Evolutionary conservation across 1,140 invertebrate species (phyloP).

Genomic region (Physella acuta): DNA sequence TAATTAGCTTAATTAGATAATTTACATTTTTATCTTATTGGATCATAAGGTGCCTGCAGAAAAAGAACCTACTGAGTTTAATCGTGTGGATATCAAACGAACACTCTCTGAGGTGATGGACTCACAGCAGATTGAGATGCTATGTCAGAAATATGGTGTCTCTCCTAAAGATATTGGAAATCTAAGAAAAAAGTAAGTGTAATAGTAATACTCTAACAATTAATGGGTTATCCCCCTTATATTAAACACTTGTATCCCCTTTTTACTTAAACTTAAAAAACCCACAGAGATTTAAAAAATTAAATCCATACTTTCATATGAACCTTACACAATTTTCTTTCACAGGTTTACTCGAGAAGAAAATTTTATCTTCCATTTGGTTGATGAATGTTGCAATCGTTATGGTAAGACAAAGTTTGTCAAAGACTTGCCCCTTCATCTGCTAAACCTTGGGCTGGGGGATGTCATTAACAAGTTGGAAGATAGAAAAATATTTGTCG

Average conservation of each 20-base stretch:
- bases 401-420: conserved; percentile 13
- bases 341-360: conserved; percentile 4
- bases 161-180: conserved; percentile 19
- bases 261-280: too few relatives aligned
- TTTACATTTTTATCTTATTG: not conserved
- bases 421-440: not conserved
- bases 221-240: too few relatives aligned
- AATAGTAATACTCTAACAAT: too few relatives aligned
- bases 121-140: not conserved
- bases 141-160: conserved; percentile 17
- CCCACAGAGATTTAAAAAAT: too few relatives aligned
- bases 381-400: conserved; percentile 14
- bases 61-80: too few relatives aligned
- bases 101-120: not conserved
- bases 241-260: too few relatives aligned
- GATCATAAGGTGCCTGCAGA: too few relatives aligned
- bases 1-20: not conserved
- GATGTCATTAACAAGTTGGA: conserved; percentile 8
- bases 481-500: conserved; percentile 4
- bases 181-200: conserved; percentile 15
- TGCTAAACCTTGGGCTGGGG: not conserved
- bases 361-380: not conserved
- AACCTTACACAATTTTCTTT: not conserved
- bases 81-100: not conserved
- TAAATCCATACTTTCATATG: not conserved